These are phyloP conservation scores for Charaxes varanes DNA, from an alignment of 1,140 invertebrate genomes.

Conservation along the genomic window DNA sequence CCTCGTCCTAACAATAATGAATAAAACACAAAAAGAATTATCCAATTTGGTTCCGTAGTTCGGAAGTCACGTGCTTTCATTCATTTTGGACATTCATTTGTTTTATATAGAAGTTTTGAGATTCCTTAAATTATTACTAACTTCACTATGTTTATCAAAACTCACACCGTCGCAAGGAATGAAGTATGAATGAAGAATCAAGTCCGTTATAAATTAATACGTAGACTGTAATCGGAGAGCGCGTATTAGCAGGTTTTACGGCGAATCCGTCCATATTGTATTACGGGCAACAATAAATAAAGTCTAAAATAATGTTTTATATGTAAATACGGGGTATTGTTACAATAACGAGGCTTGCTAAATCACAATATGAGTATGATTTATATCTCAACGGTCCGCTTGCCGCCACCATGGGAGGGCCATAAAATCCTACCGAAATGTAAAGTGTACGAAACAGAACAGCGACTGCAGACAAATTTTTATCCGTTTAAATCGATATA, in stretches of 20 bases:
- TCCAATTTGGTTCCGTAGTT: no score
- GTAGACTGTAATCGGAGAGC: slow-evolving; percentile 28
- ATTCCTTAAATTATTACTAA: no score
- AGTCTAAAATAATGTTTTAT: slow-evolving; percentile 65
- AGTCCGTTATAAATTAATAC: slow-evolving; percentile 48
- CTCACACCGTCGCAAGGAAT: no score
- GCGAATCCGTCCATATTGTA: slow-evolving; percentile 47
- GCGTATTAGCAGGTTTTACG: slow-evolving; percentile 30
- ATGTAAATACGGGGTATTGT: slow-evolving; percentile 70
- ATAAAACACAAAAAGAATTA: no score
- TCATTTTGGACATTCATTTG: no score
- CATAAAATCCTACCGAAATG: slow-evolving; percentile 53
- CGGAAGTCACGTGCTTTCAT: no score
- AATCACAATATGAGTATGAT: slow-evolving; percentile 71
- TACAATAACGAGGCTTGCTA: slow-evolving; percentile 66
- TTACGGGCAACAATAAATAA: slow-evolving; percentile 60
- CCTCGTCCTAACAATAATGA: no score
- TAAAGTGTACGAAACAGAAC: slow-evolving; percentile 22
- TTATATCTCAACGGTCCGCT: slow-evolving; percentile 68
- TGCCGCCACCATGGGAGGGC: slow-evolving; percentile 59
- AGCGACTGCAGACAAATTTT: slow-evolving; percentile 7
- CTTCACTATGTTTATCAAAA: no score
- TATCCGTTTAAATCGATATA: slow-evolving; percentile 10
- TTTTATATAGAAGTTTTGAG: no score
- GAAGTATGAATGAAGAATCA: slow-evolving; percentile 21